These are phyloP conservation scores for Pandemis cinnamomeana DNA, from an alignment of 2,888 invertebrate species.

Conservation along the genomic window DNA sequence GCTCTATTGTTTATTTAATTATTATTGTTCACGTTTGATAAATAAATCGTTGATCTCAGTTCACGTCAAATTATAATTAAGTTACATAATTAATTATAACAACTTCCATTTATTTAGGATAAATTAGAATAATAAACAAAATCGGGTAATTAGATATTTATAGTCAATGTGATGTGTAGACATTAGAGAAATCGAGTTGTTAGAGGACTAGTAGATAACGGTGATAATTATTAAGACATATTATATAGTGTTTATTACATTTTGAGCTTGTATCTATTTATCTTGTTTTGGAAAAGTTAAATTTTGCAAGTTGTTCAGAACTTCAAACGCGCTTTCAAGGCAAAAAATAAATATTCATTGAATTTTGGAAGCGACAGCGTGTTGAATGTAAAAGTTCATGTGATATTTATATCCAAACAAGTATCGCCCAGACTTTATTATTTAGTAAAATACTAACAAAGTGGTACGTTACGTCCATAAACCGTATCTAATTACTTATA, in stretches of 20 bases:
- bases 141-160: conserved; percentile 38
- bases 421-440: neutral
- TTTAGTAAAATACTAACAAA: neutral
- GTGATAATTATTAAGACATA: conserved; percentile 38
- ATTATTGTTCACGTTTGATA: conserved; percentile 5
- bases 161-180: conserved; percentile 42
- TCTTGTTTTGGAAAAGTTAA: neutral
- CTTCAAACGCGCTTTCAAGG: neutral
- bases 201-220: conserved; percentile 37
- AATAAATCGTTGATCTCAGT: conserved; percentile 2
- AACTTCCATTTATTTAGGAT: conserved; percentile 29
- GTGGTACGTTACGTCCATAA: neutral
- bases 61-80: conserved; percentile 1
- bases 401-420: neutral
- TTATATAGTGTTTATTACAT: conserved; percentile 29
- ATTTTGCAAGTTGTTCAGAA: neutral
- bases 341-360: neutral
- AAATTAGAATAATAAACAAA: conserved; percentile 21
- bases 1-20: neutral
- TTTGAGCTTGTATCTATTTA: conserved; percentile 23
- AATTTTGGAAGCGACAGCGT: neutral
- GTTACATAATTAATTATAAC: conserved; percentile 13
- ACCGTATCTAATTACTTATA: too few species aligned
- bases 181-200: conserved; percentile 28
- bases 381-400: neutral